phyloP scores from a whole-genome alignment of 2,888 invertebrate genomes.

The Cantharis lateralis region DNA sequence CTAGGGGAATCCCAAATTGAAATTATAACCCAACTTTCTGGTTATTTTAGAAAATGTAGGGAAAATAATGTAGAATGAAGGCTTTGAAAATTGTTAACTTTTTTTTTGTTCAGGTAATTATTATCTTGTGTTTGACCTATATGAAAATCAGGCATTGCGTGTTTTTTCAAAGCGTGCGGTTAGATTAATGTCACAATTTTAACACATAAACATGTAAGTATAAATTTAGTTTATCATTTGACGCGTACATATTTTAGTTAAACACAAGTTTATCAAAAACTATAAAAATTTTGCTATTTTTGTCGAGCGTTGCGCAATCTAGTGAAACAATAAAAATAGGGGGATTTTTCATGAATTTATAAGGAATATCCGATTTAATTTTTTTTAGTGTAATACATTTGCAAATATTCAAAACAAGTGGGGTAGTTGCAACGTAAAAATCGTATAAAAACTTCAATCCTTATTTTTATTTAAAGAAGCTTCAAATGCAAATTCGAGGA shows the following conservation, averaged over 20 bases:
- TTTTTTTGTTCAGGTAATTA: background rate
- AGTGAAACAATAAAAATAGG: background rate
- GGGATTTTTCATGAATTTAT: background rate
- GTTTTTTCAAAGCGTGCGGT: background rate
- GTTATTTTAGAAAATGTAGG: background rate
- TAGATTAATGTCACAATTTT: background rate
- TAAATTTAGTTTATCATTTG: background rate
- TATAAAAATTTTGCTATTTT: background rate
- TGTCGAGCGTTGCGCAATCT: too few relatives aligned
- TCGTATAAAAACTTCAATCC: background rate
- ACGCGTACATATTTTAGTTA: background rate
- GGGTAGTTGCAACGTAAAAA: background rate
- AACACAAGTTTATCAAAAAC: background rate
- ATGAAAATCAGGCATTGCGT: background rate
- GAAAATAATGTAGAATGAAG: background rate
- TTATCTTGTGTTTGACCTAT: background rate
- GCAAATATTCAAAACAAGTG: background rate
- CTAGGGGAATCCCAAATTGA: too few relatives aligned
- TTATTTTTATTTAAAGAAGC: slow-evolving; percentile 14
- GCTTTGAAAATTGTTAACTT: background rate
- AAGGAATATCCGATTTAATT: background rate
- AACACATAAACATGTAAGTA: background rate
- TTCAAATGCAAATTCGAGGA: slow-evolving; percentile 23
- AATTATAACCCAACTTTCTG: too few relatives aligned
- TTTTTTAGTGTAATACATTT: background rate